Evolutionary conservation across 2,113 vertebrate species (phyloP), one percentile per base, ranked within the genome.

Genomic region (Neogobius melanostomus): DNA sequence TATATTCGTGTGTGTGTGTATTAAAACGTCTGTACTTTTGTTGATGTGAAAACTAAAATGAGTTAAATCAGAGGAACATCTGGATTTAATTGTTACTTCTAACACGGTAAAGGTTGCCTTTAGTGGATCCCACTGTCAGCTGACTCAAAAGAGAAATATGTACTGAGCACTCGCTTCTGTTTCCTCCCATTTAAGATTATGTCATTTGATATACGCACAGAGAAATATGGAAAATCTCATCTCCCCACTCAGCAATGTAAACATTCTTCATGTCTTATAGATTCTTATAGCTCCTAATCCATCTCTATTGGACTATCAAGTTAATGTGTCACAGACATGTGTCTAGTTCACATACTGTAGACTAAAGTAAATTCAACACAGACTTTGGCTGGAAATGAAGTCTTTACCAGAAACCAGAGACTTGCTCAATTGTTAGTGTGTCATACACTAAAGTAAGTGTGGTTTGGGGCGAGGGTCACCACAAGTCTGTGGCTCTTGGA

Each of bases 281-380:
- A 84, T 81, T 85, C 66, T 70, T 83, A 75, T 82, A 76, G 72
- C 76, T 77, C 71, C 64, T 89, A 80, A 87, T 92, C 84, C 82
- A 75, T 81, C 90, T 91, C 90, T 93, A 90, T 91, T 90, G 85
- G 75, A 81, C 76, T 82, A 63, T 63, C 78, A 81, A 86, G 83
- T 82, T 88, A 89, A 81, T 88, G 75, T 91, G 88, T 93, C 90
- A 88, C 84, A 92, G 84, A 83, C 86, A 88, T 82, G 72, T 90
- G 92, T 92, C 89, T 91, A 81, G 81, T 86, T 88, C 88, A 69
- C 76, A 74, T 83, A n/a, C n/a, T n/a, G n/a, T n/a, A 85, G 81
- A 48, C 73, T 89, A 81, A 87, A 88, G 77, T 84, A 75, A 76
- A 86, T 88, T 84, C 76, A 88, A 76, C 74, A 81, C 14, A 62